Evolutionary conservation across 2,113 vertebrate genomes (phyloP), one percentile per base, ranked within the genome.

Genomic region (Xiphophorus maculatus): DNA sequence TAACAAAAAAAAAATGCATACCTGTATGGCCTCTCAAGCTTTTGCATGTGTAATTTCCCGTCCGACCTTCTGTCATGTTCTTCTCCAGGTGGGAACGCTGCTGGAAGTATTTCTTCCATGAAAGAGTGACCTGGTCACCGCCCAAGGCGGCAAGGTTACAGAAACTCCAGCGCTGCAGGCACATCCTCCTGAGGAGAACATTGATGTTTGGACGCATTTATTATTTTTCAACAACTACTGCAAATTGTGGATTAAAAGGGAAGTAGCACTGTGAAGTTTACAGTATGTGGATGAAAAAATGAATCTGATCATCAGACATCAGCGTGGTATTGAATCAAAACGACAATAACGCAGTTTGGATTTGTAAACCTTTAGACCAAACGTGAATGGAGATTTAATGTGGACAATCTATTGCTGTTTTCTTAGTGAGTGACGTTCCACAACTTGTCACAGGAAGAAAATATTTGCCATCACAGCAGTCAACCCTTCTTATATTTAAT

Each of bases 41-140:
- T 78, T 89, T 94, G 84, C 93, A 95, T 51, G 80, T 92, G 80
- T 95, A 96, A 72, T 84, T 88, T 69, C 88, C 91, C 9, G 93
- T 81, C 3, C 80, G 61, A 3, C 96, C 96, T 10, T 88, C 82
- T 5, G 82, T 84, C 95, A 96, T 94, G 66, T 93, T 93, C 35
- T 64, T 73, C 81, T 96, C 95, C 12, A 96, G 74, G n/a, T 91
- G 86, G 9, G 82, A 88, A 0, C 94, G 88, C 22, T 90, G 93
- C 64, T 95, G 89, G 76, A 92, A 96, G 84, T 96, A 96, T 30
- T 76, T 90, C 78, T 94, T 97, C 95, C 95, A 96, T 0, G 92
- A 91, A 42, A 87, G 84, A 28, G 66, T 84, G 35, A 73, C 88
- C 1, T 80, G 73, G 70, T 90, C 89, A 25, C 90, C 35, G 1